phyloP scores from a whole-genome alignment of 2,113 vertebrate species.

The Mobula birostris region DNA sequence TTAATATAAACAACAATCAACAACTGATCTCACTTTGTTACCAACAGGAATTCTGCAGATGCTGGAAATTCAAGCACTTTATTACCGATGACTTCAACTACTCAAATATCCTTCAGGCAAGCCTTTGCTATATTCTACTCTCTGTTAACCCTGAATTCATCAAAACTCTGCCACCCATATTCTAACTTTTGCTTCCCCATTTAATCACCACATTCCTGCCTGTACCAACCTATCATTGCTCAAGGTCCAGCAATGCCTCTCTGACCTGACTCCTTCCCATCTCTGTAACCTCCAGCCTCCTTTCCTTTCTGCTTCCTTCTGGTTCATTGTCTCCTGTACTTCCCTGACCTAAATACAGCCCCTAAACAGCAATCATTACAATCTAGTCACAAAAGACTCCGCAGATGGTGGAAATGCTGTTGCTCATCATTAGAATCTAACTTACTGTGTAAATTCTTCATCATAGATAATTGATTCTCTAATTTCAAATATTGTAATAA shows the following conservation, averaged over 20 bases:
- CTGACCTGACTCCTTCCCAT: background rate
- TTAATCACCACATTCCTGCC: too few species aligned
- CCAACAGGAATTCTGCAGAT: too few species aligned
- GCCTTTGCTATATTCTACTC: background rate
- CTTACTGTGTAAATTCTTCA: background rate
- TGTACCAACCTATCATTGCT: too few species aligned
- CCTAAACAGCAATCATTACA: background rate
- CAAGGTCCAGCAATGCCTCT: background rate
- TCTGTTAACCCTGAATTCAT: too few species aligned
- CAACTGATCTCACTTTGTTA: too few species aligned
- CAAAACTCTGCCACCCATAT: too few species aligned
- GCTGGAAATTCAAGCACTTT: too few species aligned
- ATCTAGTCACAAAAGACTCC: too few species aligned
- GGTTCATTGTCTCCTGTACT: background rate
- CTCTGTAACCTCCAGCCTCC: background rate
- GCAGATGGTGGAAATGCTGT: too few species aligned
- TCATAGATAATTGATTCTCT: background rate
- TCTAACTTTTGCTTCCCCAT: too few species aligned
- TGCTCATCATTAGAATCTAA: background rate
- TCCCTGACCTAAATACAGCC: background rate
- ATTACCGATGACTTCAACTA: background rate
- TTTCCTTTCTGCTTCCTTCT: background rate
- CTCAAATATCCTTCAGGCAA: background rate
- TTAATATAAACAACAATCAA: too few species aligned
- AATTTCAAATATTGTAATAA: background rate